Percentiles rank a stretch among this genome's conserved stretches.
phyloP scores from a whole-genome alignment of 92 coral and sea anemone genomes.

The Epizoanthus scotinus region DNA sequence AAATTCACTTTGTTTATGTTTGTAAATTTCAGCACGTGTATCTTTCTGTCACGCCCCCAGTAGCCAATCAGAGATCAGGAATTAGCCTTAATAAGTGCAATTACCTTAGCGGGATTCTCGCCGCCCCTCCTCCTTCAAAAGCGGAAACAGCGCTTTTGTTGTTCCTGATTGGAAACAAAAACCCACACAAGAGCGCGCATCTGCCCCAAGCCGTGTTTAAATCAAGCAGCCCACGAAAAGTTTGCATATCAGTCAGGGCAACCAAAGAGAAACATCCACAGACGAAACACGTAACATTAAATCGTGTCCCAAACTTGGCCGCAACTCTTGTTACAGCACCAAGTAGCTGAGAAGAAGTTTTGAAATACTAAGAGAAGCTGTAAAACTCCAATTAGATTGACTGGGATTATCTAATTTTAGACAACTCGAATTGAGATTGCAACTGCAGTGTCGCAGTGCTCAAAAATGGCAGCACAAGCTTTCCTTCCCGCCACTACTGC shows the following conservation, averaged over 20 bases:
- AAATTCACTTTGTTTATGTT: slow-evolving; percentile 50
- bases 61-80: slow-evolving; percentile 47
- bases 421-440: neutral
- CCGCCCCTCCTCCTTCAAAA: slow-evolving; percentile 70
- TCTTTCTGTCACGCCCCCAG: slow-evolving; percentile 36
- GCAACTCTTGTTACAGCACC: neutral
- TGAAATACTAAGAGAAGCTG: too few species aligned
- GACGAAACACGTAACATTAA: neutral
- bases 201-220: slow-evolving; percentile 55
- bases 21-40: slow-evolving; percentile 66
- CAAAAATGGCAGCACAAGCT: slow-evolving; percentile 60
- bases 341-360: neutral
- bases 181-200: slow-evolving; percentile 63
- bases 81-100: slow-evolving; percentile 56
- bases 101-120: slow-evolving; percentile 41
- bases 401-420: slow-evolving; percentile 11
- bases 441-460: neutral
- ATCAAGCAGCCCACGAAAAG: slow-evolving; percentile 39
- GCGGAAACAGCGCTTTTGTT: slow-evolving; percentile 80
- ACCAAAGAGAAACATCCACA: slow-evolving; percentile 15
- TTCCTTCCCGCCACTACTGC: slow-evolving; percentile 53
- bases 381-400: too few species aligned
- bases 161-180: slow-evolving; percentile 69
- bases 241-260: slow-evolving; percentile 39
- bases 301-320: neutral